Evolutionary conservation across 2,797 vertebrate genomes (phyloP), one percentile per base, ranked within the genome.

Genomic region (Ptychadena robeensis): DNA sequence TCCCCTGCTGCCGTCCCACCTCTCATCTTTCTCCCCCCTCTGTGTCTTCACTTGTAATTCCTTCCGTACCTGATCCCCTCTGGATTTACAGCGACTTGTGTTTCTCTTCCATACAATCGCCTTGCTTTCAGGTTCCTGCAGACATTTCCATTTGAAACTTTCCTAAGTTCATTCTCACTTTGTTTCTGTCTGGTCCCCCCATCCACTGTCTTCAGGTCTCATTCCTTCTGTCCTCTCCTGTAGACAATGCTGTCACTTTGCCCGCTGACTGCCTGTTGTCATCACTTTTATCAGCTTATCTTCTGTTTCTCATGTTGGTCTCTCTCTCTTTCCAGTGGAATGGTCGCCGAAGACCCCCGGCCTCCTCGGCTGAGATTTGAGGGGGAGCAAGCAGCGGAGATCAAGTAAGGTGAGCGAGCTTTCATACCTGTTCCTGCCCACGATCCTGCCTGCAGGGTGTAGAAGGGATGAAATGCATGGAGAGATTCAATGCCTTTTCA

Each of bases 1-100:
- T 90, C 91, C 90, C 89, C 85, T 88, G 80, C 77, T 68, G 70
- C 27, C 68, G 80, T 89, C 86, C 89, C 87, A 8, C 85, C 72
- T 77, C 59, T 38, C 14, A 44, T 44, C 59, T 14, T 53, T 11
- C 18, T 73, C 69, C 81, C 74, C 30, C 44, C 65, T 22, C 37
- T 30, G 30, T 38, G 57, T 15, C 32, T 57, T 28, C 31, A 35
- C 11, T 31, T n/a, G 9, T 30, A 73, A 83, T 83, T 34, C 69
- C 61, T 79, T 2, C 61, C 75, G 57, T 69, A 79, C 75, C 82
- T 73, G 75, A 77, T 71, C 53, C 34, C 73, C 63, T 53, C 76
- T 67, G 61, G 40, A 79, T 63, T 67, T 63, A 57, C 37, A 71
- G 44, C 35, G 0, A 68, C 70, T 79, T 57, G 66, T 35, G 65